phyloP scores from a whole-genome alignment of 1,140 invertebrate species.

The Palaemon carinicauda region DNA sequence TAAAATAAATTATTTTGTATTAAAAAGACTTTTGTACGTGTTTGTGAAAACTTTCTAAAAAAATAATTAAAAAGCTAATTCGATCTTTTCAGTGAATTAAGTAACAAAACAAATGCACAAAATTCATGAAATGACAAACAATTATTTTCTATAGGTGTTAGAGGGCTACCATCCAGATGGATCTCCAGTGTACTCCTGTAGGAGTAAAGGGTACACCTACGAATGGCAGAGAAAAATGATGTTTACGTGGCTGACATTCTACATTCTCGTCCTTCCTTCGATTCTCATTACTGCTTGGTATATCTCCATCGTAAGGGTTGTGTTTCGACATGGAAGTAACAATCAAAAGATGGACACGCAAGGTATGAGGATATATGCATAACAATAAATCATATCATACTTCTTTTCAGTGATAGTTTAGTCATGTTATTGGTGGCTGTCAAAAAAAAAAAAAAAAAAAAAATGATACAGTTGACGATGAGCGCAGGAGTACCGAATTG shows the following conservation, averaged over 20 bases:
- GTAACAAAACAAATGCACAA: no score
- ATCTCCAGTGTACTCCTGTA: constrained; percentile 13
- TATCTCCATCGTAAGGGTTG: constrained; percentile 27
- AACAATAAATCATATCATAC: no score
- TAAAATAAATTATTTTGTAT: no score
- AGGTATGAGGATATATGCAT: neutral
- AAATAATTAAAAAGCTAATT: no score
- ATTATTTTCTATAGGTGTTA: neutral
- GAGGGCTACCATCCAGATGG: constrained; percentile 35
- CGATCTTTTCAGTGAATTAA: no score
- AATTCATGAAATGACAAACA: neutral
- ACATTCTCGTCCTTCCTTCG: constrained; percentile 21
- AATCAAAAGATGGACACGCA: neutral
- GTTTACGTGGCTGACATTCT: constrained; percentile 28
- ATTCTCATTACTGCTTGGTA: constrained; percentile 31
- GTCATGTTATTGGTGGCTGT: neutral
- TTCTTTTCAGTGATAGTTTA: no score
- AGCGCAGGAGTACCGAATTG: no score
- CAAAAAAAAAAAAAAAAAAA: no score
- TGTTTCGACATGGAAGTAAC: constrained; percentile 3
- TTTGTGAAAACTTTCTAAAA: no score
- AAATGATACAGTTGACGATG: no score
- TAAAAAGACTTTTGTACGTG: no score
- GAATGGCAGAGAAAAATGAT: constrained; percentile 34
- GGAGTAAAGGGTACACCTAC: constrained; percentile 15